Evolutionary conservation across 2,797 vertebrate genomes (phyloP).

Genomic region (Xiphophorus birchmanni): DNA sequence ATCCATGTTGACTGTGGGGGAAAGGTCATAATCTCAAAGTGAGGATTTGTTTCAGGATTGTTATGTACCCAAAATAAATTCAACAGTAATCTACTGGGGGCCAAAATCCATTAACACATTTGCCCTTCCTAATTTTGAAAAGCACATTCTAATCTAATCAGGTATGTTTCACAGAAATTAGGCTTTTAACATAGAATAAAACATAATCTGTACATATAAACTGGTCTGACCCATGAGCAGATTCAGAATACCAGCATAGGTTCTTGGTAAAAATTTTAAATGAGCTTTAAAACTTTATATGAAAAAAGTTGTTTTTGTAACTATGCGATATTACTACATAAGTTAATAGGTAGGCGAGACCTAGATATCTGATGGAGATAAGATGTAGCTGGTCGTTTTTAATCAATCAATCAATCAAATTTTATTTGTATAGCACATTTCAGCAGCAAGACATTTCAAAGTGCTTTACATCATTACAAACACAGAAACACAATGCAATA

Average conservation of each 20-base stretch:
- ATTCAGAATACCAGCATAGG: background rate
- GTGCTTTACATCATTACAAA: too few relatives aligned
- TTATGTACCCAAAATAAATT: background rate
- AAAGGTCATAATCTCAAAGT: background rate
- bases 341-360: background rate
- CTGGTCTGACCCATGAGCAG: background rate
- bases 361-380: background rate
- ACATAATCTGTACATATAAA: background rate
- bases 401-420: too few relatives aligned
- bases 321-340: too few relatives aligned
- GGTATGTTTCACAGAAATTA: background rate
- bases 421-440: too few relatives aligned
- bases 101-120: background rate
- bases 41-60: background rate
- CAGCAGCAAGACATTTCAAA: too few relatives aligned
- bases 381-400: background rate
- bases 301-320: too few relatives aligned
- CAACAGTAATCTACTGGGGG: background rate
- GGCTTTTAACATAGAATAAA: background rate
- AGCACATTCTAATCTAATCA: background rate
- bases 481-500: too few relatives aligned
- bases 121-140: background rate
- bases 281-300: too few relatives aligned
- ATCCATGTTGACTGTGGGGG: background rate
- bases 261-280: background rate